Evolutionary conservation across 2,797 vertebrate species (phyloP).

Genomic region (Rhinella marina): DNA sequence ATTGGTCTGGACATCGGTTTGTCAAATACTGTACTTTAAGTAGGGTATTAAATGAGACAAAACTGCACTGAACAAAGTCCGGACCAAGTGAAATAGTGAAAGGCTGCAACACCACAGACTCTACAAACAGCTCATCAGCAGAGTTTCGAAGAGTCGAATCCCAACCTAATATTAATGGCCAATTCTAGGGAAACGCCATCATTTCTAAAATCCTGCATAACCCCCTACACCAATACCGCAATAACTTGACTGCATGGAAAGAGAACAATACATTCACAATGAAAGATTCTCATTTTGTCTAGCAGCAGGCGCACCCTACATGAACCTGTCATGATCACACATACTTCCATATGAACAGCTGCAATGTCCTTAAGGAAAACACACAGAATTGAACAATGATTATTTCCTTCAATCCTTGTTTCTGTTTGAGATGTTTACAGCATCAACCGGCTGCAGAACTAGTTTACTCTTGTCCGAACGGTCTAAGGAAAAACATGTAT

Average conservation of each 20-base stretch:
- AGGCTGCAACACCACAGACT: too few species aligned
- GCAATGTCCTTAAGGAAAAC: conserved; percentile 1
- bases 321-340: not conserved
- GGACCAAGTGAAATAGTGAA: too few species aligned
- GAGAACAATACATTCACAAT: not conserved
- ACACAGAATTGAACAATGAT: not conserved
- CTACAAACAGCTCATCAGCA: too few species aligned
- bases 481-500: not conserved
- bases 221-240: not conserved
- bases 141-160: too few species aligned
- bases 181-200: too few species aligned
- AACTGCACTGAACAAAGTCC: too few species aligned
- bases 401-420: not conserved
- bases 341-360: conserved; percentile 46
- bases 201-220: too few species aligned
- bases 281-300: not conserved
- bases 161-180: too few species aligned
- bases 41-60: too few species aligned
- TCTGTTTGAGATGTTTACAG: not conserved
- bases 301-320: not conserved
- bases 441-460: not conserved
- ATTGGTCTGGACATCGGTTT: too few species aligned
- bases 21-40: too few species aligned
- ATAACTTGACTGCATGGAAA: not conserved
- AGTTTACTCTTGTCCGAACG: not conserved